Conservation (phyloP, 2,888 invertebrate genomes). For the Lottia scabra region DNA sequence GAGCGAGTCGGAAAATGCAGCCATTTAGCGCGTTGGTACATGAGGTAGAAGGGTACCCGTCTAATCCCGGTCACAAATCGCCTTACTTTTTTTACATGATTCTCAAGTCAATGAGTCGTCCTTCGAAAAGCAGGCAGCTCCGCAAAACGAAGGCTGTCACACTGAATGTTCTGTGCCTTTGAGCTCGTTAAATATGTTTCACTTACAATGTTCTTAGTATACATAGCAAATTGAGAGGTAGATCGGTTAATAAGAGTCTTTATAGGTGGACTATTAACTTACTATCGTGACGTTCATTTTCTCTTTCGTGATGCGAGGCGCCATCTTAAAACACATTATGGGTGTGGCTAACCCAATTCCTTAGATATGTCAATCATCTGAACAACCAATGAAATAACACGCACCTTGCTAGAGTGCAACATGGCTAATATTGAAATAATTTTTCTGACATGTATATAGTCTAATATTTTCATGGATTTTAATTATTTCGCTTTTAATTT, state of each 20-base stretch:
- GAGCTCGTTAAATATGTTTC: neutral
- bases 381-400: constrained; percentile 38
- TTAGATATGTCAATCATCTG: constrained; percentile 37
- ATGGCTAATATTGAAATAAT: too few species aligned
- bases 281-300: constrained; percentile 1
- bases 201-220: neutral
- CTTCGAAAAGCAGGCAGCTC: constrained; percentile 3
- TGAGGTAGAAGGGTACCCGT: constrained; percentile 24
- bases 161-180: neutral
- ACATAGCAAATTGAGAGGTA: constrained; percentile 24
- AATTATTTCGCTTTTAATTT: too few species aligned
- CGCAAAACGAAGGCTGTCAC: constrained; percentile 1
- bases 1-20: constrained; percentile 51
- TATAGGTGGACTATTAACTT: neutral
- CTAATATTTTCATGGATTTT: too few species aligned
- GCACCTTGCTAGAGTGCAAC: neutral
- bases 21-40: constrained; percentile 22
- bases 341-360: constrained; percentile 43
- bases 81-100: neutral
- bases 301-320: constrained; percentile 28
- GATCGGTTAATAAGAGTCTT: constrained; percentile 22
- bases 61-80: constrained; percentile 6
- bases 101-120: neutral
- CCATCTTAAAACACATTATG: constrained; percentile 41
- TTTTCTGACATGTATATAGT: too few species aligned